phyloP scores from a whole-genome alignment of 2,113 vertebrate species.

The Choloepus hoffmanni region DNA sequence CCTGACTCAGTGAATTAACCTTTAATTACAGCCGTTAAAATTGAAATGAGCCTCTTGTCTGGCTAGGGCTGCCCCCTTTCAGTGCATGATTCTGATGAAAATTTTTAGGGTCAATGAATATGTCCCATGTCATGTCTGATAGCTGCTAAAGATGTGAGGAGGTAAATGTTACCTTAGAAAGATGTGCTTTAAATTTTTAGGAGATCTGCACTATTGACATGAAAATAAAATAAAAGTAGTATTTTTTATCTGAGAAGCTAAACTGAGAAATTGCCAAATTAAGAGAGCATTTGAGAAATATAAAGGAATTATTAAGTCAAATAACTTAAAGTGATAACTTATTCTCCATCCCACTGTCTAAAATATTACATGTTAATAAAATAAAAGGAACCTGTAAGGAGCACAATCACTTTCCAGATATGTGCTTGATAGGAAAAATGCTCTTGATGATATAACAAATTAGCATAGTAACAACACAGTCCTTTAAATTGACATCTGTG shows the following conservation, averaged over 20 bases:
- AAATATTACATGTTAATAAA: constrained; percentile 11
- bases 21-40: constrained; percentile 97
- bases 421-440: neutral
- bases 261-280: neutral
- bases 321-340: constrained; percentile 54
- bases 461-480: constrained; percentile 40
- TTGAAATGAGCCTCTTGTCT: constrained; percentile 94
- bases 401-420: constrained; percentile 23
- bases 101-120: constrained; percentile 96
- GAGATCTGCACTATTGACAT: constrained; percentile 82
- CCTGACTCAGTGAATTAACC: constrained; percentile 99
- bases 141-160: constrained; percentile 94
- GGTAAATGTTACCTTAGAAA: constrained; percentile 94
- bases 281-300: constrained; percentile 37
- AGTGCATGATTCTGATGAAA: constrained; percentile 92
- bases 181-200: constrained; percentile 89
- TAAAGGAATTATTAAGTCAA: constrained; percentile 3
- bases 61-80: constrained; percentile 89
- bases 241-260: neutral
- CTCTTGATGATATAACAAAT: constrained; percentile 27
- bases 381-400: neutral
- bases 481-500: constrained; percentile 27
- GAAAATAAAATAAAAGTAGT: constrained; percentile 78
- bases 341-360: constrained; percentile 17
- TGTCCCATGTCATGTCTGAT: constrained; percentile 93